Base-by-base conservation (phyloP, 2,888 invertebrate species). In the Dinocampus coccinellae region DNA sequence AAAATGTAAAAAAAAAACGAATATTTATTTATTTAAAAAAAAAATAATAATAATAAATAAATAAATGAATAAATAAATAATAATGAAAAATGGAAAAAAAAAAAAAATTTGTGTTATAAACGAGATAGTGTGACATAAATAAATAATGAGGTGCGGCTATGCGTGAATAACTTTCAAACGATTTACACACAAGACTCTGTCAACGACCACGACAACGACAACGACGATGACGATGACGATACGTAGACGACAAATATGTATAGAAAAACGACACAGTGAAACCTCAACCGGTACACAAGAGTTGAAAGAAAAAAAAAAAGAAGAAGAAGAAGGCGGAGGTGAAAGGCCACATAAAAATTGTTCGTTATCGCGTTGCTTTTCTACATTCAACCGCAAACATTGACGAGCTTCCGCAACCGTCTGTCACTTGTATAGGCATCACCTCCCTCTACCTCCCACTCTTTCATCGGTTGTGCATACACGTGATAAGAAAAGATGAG, bases 41-140 rank as follows among this genome's bases (percentile, higher is more conserved):
- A 13, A 55, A 7, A 53, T 7, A 53, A n/a, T n/a, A 3, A 24
- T 2, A 16, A n/a, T 7, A 47, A 47, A 47, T n/a, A 47, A 16
- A 47, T 7, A 7, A 20, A 16, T n/a, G n/a, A n/a, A n/a, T n/a
- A n/a, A 47, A 47, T 47, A 7, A 16, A 47, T n/a, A 47, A 1
- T n/a, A 47, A 16, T 16, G 24, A 66, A 34, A 24, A 39, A 24
- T 13, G 11, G 24, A 10, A 55, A 29, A 29, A 20, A 52, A 10
- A 33, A 58, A 70, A 64, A 57, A 58, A 4, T 29, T 42, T 47
- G 22, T 52, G 42, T 58, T 60, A 65, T 65, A 70, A 70, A 58
- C 65, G 70, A 65, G 70, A 65, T 65, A 70, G 64, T 65, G 52
- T 65, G 65, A 70, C 65, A 57, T 70, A 65, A 70, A 70, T 70